Conservation (phyloP, 2,113 vertebrate species). For the Emydocephalus ijimae region DNA sequence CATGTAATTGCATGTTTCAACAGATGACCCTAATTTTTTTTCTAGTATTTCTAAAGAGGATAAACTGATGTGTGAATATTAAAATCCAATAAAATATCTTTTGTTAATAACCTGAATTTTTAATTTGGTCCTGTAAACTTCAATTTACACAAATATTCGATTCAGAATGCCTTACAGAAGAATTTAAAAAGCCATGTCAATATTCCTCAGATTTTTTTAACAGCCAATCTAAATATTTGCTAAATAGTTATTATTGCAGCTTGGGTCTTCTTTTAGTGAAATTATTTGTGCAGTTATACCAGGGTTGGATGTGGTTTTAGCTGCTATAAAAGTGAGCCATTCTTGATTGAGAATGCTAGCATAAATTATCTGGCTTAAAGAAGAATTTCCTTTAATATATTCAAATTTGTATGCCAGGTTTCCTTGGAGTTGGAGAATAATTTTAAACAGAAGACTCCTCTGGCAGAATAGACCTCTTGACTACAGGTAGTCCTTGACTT, state of each 20-base stretch:
- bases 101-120: constrained; percentile 45
- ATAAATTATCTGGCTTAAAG: neutral
- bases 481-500: no score
- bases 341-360: neutral
- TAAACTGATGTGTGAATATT: constrained; percentile 40
- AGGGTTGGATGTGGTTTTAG: neutral
- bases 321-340: neutral
- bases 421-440: neutral
- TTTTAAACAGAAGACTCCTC: neutral
- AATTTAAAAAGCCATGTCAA: neutral
- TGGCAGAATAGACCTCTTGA: neutral
- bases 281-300: neutral
- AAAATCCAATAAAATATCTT: constrained; percentile 48
- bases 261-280: neutral
- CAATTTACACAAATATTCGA: neutral
- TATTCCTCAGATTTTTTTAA: neutral
- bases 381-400: neutral
- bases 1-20: constrained; percentile 34
- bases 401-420: neutral
- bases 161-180: neutral
- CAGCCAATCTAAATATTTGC: neutral
- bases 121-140: constrained; percentile 18
- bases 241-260: neutral
- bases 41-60: constrained; percentile 31
- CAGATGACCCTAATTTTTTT: neutral